phyloP scores from a whole-genome alignment of 2,113 vertebrate species.

The Cololabis saira region DNA sequence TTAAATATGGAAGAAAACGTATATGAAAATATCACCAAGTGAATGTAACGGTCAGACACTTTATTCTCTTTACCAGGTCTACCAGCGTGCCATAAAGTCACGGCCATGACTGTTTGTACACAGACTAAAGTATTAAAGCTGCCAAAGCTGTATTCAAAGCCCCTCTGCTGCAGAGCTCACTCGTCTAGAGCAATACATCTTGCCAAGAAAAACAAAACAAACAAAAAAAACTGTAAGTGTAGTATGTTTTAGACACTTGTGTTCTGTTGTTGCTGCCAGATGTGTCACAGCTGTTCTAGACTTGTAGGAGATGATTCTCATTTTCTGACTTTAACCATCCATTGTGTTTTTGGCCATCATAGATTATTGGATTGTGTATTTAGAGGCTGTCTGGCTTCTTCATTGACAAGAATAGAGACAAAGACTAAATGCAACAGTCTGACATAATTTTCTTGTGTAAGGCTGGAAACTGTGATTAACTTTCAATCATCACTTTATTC shows the following conservation, averaged over 20 bases:
- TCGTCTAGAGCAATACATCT: conserved; percentile 35
- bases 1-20: neutral
- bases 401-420: conserved; percentile 52
- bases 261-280: conserved; percentile 22
- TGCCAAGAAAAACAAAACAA: conserved; percentile 31
- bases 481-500: no score
- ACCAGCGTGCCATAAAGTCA: conserved; percentile 25
- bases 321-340: conserved; percentile 8
- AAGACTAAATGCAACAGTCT: conserved; percentile 26
- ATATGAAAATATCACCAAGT: conserved; percentile 28
- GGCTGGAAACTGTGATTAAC: no score
- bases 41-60: conserved; percentile 35
- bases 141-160: conserved; percentile 43
- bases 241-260: neutral
- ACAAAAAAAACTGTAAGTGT: conserved; percentile 40
- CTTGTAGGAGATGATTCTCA: neutral
- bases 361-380: conserved; percentile 20
- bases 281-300: conserved; percentile 7
- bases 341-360: conserved; percentile 18
- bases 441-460: conserved; percentile 14
- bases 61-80: conserved; percentile 38
- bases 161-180: conserved; percentile 31
- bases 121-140: conserved; percentile 9
- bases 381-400: conserved; percentile 43
- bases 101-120: conserved; percentile 26